Conservation (phyloP, 2,797 vertebrate species). For the Anguilla anguilla region DNA sequence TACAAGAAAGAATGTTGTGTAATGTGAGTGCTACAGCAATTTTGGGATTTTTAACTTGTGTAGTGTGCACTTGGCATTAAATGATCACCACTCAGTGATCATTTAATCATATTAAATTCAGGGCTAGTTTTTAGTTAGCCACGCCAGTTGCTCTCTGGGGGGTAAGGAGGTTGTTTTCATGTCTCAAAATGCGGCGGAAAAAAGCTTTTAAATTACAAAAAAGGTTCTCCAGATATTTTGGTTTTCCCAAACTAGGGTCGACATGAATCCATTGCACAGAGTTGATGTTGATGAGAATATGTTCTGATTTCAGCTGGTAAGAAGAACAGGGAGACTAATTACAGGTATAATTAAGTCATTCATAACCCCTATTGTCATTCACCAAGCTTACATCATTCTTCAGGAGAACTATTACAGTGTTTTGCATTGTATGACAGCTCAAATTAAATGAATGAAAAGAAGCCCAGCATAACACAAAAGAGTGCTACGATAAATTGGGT, state of each 20-base stretch:
- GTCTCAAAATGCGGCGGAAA: background rate
- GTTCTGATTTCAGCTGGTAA: background rate
- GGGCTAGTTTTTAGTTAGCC: too few species aligned
- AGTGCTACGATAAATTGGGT: background rate
- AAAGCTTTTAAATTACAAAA: background rate
- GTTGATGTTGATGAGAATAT: background rate
- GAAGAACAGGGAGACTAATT: background rate
- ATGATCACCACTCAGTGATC: too few species aligned
- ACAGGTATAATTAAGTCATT: background rate
- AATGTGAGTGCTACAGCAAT: too few species aligned
- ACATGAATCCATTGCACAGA: background rate
- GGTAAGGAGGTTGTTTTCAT: background rate
- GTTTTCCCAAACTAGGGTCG: background rate
- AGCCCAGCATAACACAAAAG: background rate
- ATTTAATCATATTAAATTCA: too few species aligned
- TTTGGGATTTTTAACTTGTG: too few species aligned
- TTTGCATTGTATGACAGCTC: background rate
- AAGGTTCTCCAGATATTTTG: background rate
- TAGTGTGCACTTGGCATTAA: too few species aligned
- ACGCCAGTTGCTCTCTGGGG: background rate
- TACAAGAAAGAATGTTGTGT: too few species aligned
- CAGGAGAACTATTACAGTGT: background rate
- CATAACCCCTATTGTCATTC: background rate
- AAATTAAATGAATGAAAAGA: background rate
- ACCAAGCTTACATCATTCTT: background rate